phyloP scores from a whole-genome alignment of 2,113 vertebrate species.

The Macrotis lagotis region DNA sequence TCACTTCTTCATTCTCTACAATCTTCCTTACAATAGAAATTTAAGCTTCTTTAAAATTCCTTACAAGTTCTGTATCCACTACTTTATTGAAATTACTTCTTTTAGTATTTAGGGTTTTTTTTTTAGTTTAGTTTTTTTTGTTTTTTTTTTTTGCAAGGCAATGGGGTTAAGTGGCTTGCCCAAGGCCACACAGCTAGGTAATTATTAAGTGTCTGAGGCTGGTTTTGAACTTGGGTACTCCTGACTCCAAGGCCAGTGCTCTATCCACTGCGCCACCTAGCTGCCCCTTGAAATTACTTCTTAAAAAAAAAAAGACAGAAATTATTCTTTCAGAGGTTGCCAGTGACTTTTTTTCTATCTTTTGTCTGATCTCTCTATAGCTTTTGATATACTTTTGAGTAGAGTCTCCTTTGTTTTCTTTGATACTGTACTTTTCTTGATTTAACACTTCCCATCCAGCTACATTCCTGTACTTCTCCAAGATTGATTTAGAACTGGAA shows the following conservation, averaged over 20 bases:
- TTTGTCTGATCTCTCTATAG: background rate
- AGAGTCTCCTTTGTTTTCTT: background rate
- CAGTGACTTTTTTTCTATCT: background rate
- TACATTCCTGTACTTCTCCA: background rate
- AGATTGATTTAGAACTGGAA: background rate
- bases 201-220: too few species aligned
- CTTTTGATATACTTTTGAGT: background rate
- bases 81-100: too few species aligned
- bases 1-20: background rate
- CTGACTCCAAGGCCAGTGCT: too few species aligned
- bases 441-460: background rate
- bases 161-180: too few species aligned
- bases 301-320: too few species aligned
- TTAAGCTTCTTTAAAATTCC: background rate
- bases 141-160: too few species aligned
- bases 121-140: too few species aligned
- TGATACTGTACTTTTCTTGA: background rate
- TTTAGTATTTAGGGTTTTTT: too few species aligned
- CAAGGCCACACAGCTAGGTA: too few species aligned
- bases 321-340: background rate
- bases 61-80: background rate
- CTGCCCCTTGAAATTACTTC: too few species aligned
- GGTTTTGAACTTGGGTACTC: too few species aligned
- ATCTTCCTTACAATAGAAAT: background rate
- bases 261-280: too few species aligned